Base-by-base conservation (phyloP, 92 coral and sea anemone genomes). In the Siderastrea siderea region DNA sequence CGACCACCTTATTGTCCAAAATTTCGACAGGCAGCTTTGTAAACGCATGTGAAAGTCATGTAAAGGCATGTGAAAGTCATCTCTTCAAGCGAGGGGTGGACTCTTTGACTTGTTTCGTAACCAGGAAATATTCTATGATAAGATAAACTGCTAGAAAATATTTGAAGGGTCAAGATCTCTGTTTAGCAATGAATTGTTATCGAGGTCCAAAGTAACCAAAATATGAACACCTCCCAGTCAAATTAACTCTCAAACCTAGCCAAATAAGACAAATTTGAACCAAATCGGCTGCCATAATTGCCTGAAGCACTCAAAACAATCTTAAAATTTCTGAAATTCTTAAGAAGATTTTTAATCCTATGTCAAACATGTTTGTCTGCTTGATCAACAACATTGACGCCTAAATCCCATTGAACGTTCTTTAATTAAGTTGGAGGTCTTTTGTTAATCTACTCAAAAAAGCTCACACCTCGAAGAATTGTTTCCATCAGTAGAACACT, bases 261-360 rank as follows among this genome's bases (percentile, higher is more conserved):
- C 47, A 52, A 54, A 74, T 55, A 11, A 54, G 77, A 17, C 7
- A 10, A 3, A 49, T 38, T 15, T 45, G 9, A 11, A 4, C 16
- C 3, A 14, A 38, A 26, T 9, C 61, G 61, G 10, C 8, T 5
- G 6, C 13, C 15, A 16, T 45, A 26, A 1, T 5, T 4, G 50
- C 12, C 53, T 8, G 6, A 55, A 55, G 7, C 15, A 15, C 85
- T 55, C 50, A 6, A 58, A 44, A 47, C 46, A 82, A 54, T 55
- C 70, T 82, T 46, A 53, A 82, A 57, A 82, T 82, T 82, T n/a
- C 69, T 82, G 78, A 71, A 71, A 82, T 82, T 70, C 49, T 82
- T 57, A 55, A n/a, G 54, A 55, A 8, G 14, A 53, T 17, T 50
- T 13, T 47, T 71, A 70, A 82, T 82, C 78, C 57, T 47, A 55